phyloP scores from a whole-genome alignment of 2,113 vertebrate species.

The Miniopterus natalensis region DNA sequence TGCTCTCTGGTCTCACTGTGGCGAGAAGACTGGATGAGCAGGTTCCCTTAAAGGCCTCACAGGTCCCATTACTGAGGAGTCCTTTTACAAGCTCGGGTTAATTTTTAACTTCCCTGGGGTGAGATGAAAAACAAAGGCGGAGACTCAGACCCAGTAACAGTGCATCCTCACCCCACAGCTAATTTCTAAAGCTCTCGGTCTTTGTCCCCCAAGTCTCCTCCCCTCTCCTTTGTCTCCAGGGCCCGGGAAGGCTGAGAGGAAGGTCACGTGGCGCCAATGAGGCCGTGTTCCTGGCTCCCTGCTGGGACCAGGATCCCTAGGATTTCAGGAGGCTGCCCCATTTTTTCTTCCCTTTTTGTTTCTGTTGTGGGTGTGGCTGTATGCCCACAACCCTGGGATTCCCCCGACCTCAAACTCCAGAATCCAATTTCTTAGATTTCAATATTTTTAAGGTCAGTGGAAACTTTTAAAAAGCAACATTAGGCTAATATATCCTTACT shows the following conservation, averaged over 20 bases:
- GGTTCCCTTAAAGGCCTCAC: background rate
- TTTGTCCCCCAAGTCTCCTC: constrained; percentile 69
- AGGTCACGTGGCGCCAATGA: background rate
- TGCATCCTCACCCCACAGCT: background rate
- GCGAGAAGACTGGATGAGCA: background rate
- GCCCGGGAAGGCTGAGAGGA: background rate
- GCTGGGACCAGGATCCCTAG: background rate
- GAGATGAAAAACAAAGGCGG: constrained; percentile 46
- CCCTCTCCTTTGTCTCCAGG: constrained; percentile 55
- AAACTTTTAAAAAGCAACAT: constrained; percentile 49
- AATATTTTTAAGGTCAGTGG: constrained; percentile 60
- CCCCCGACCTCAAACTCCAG: background rate
- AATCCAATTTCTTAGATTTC: constrained; percentile 23
- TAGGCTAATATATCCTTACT: background rate
- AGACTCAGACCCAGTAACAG: background rate
- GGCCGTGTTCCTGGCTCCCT: background rate
- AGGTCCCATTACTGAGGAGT: background rate
- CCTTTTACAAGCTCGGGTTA: constrained; percentile 57
- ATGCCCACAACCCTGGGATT: background rate
- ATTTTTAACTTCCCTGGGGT: constrained; percentile 69
- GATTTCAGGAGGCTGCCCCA: background rate
- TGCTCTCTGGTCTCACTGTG: fast-evolving
- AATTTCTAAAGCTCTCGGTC: constrained; percentile 35
- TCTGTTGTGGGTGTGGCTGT: background rate
- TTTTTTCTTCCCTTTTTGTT: background rate